These are phyloP conservation scores for Colletes latitarsis DNA, from an alignment of 1,140 invertebrate genomes.

Conservation along the genomic window DNA sequence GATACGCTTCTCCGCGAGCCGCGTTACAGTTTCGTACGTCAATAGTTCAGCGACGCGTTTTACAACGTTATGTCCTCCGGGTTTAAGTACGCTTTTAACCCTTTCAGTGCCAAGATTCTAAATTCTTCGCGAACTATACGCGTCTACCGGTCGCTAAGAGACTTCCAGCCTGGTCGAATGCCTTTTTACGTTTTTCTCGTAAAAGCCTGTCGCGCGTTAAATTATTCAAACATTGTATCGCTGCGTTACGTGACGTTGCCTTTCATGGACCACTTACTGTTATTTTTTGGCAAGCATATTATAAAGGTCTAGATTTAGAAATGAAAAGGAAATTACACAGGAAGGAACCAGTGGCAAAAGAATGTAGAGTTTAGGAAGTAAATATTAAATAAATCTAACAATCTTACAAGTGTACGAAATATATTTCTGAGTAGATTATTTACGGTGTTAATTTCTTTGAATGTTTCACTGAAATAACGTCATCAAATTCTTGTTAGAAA, in stretches of 20 bases:
- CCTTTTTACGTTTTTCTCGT: not conserved
- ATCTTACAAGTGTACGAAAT: too few relatives aligned
- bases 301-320: too few relatives aligned
- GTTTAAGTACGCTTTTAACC: constrained; percentile 34
- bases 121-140: not conserved
- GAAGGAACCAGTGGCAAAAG: too few relatives aligned
- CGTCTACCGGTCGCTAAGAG: not conserved
- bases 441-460: too few relatives aligned
- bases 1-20: not conserved
- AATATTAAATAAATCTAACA: too few relatives aligned
- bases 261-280: too few relatives aligned
- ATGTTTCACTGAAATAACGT: too few relatives aligned
- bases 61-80: constrained; percentile 12
- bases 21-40: constrained; percentile 6
- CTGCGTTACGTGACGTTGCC: not conserved
- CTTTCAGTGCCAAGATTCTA: constrained; percentile 15
- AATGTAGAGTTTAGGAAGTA: too few relatives aligned
- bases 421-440: too few relatives aligned
- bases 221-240: not conserved
- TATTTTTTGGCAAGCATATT: not conserved
- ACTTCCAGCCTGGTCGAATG: not conserved
- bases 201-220: not conserved
- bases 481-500: too few relatives aligned
- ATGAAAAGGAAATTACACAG: too few relatives aligned
- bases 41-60: not conserved